A percentile compares a stretch with the other conserved stretches of the same genome.
phyloP scores from a whole-genome alignment of 1,140 invertebrate species.

The Neodiprion pinetum region DNA sequence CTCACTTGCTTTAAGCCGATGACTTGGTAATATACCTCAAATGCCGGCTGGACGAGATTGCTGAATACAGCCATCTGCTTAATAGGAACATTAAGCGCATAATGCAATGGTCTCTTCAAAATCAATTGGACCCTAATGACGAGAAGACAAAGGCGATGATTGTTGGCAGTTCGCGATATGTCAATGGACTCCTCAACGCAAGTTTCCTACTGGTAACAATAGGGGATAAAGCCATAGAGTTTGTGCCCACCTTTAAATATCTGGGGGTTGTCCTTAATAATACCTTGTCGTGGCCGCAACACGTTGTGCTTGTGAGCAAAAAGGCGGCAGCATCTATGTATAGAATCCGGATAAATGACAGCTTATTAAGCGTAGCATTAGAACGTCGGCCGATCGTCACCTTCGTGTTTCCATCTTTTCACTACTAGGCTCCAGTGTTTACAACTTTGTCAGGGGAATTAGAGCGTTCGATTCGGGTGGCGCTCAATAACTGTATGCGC shows the following conservation, averaged over 20 bases:
- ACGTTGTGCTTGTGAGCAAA: neutral
- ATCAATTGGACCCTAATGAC: neutral
- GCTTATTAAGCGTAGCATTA: neutral
- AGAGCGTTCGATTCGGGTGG: neutral
- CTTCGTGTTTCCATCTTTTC: neutral
- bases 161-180: neutral
- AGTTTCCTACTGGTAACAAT: neutral
- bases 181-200: neutral
- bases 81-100: neutral
- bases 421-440: neutral
- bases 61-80: neutral
- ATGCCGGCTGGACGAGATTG: neutral
- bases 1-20: neutral
- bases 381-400: neutral
- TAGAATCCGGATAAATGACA: neutral
- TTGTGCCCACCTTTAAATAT: slow-evolving; percentile 4
- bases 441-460: neutral
- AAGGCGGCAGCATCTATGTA: neutral
- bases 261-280: neutral
- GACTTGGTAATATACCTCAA: slow-evolving; percentile 4
- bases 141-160: neutral
- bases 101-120: neutral
- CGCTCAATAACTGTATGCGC: neutral
- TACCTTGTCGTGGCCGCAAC: neutral
- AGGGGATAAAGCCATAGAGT: neutral